Base-by-base conservation (phyloP, 35 echinoderm and acorn worm genomes). In the Ophiothrix spiculata region DNA sequence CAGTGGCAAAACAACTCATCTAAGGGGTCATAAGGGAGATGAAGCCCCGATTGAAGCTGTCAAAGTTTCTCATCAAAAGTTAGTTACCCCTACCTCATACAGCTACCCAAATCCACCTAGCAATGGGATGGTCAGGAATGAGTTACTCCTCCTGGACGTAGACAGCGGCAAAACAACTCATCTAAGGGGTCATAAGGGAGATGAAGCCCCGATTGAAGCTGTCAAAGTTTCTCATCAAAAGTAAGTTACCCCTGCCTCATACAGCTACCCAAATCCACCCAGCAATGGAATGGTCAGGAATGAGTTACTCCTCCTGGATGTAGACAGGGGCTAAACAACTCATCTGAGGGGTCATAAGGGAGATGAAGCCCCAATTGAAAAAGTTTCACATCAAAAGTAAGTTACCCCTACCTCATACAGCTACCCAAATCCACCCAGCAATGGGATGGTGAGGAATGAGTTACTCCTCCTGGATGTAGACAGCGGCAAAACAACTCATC, bases 51-150 rank as follows among this genome's bases (percentile, higher is more conserved):
- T 98, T 78, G 95, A 98, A 37, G 77, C 86, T 23, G 33, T 94
- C 8, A 93, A 91, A 75, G 92, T 98, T 0, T 98, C 95, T 17
- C 95, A 98, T 64, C 83, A 91, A 1, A 98, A 94, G 95, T 98
- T 86, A 94, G 95, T 85, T 49, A 15, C 15, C 0, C 0, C 36
- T 37, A 69, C 4, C 2, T 69, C 29, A n/a, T 93, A 78, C 74
- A 93, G 91, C 86, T 90, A 94, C 81, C 88, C 88, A 21, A 98
- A 98, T 79, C 95, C 95, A 14, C 83, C 84, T 37, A 94, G 85
- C 54, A 94, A 42, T 83, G 95, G 95, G 46, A 37, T 85, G 46
- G 91, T 94, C 69, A 88, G 95, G 11, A 98, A 98, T 84, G 95
- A 98, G 54, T 60, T 98, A 11, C 39, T 98, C 15, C 81, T 98